Base-by-base conservation (phyloP, 1,140 invertebrate species). In the Euura lappo region DNA sequence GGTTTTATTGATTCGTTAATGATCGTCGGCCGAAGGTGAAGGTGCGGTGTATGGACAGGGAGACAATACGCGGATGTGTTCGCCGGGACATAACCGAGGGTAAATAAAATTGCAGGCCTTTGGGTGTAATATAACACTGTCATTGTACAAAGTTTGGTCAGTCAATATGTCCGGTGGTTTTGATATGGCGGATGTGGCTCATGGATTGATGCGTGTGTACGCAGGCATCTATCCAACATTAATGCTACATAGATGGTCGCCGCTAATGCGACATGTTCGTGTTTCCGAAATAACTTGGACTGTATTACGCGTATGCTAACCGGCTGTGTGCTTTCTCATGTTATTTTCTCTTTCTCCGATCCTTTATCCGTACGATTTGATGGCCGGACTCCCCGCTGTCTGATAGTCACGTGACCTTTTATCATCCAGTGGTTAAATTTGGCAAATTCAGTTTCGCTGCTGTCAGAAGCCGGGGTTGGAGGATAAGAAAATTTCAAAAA, bases 1-100 rank as follows among this genome's bases (percentile, higher is more conserved):
- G 78, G 81, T 82, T 81, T 83, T 84, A 83, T 84, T 81, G 83
- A 83, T 84, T 82, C 81, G 79, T 83, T 81, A 84, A 83, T 80
- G 80, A 81, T 80, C 28, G 28, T 28, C 28, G 28, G 28, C 28
- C 28, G 28, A 28, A 28, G 28, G 28, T 28, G 28, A 28, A 28
- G 28, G 28, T 28, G 28, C 28, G 28, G 28, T 28, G 28, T 28
- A 28, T 28, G 28, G 28, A 28, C 28, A 28, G 28, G 28, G 28
- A 28, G 28, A 28, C 28, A 28, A 28, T 28, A 28, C 28, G 0
- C 28, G 28, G 28, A 28, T 28, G 28, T 28, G 28, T 28, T 28
- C 28, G 28, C 28, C 28, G 28, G 28, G 28, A 28, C 28, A 28
- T 28, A 28, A 28, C 28, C 28, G 28, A 28, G 28, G 28, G 28